Evolutionary conservation across 2,888 invertebrate genomes (phyloP), one percentile per base, ranked within the genome.

Genomic region (Anoplius nigerrimus): DNA sequence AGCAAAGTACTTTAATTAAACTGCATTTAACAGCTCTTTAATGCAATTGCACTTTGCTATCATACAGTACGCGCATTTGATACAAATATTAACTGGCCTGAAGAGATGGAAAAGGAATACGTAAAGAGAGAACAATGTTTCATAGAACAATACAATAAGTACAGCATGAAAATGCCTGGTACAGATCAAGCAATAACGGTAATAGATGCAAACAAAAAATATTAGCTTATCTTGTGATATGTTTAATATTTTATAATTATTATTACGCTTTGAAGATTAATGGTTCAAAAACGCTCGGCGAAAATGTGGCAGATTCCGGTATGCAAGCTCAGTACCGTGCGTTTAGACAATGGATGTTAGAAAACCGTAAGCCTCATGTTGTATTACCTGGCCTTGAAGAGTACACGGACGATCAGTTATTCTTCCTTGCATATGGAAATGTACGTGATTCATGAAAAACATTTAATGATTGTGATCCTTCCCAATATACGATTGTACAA

Each of bases 361-460:
- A 67, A 16, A 78, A 78, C 13, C 56, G 66, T 20, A 85, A 87
- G 61, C 74, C 81, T 3, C n/a, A 18, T 8, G 48, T 16, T 6
- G 71, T 73, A 15, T 77, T 87, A 16, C 87, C 87, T 6, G 87
- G 88, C 2, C 73, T 88, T 24, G 84, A 86, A 34, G 71, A 81
- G 2, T 88, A 80, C 62, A 74, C 81, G 1, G 78, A 84, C 5
- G 84, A 88, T 11, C 89, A 89, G 69, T 76, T 89, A 18, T 86
- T 88, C 69, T 88, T 86, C 69, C 70, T 89, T 6, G 79, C 86
- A 5, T 87, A 84, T 66, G 88, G 85, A n/a, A 87, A 87, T 75
- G 88, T 88, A 74, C 78, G 79, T 63, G 51, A n/a, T 18, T 18
- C 1, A n/a, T n/a, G n/a, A n/a, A n/a, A n/a, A n/a, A n/a, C n/a